phyloP scores from a whole-genome alignment of 92 coral and sea anemone species.

The Porites evermanni region DNA sequence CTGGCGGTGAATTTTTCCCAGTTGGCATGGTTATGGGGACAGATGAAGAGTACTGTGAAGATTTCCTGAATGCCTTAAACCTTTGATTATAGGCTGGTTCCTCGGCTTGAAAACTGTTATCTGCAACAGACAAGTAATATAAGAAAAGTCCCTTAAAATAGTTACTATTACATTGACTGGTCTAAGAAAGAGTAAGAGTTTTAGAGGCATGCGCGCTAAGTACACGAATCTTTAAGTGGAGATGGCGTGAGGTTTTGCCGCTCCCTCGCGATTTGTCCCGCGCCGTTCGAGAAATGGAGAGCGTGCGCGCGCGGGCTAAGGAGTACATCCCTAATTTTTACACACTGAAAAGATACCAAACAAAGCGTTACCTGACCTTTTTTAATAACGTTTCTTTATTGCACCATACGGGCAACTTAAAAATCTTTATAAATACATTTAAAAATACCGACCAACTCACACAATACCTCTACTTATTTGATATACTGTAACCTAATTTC shows the following conservation, averaged over 20 bases:
- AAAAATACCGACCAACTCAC: neutral
- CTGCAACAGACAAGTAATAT: conserved; percentile 30
- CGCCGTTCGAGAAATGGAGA: no score
- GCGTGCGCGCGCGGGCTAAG: no score
- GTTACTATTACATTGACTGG: no score
- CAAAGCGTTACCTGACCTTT: neutral
- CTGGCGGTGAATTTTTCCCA: conserved; percentile 70
- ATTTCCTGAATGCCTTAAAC: conserved; percentile 23
- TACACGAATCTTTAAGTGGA: no score
- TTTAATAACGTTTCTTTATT: conserved; percentile 2
- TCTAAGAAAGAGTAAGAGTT: no score
- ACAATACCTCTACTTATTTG: neutral
- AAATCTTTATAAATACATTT: conserved; percentile 31
- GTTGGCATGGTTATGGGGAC: conserved; percentile 84
- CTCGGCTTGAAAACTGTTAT: conserved; percentile 88
- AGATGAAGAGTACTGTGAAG: conserved; percentile 74
- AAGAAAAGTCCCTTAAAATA: no score
- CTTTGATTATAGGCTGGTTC: conserved; percentile 38
- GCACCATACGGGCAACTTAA: conserved; percentile 1
- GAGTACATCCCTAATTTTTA: no score
- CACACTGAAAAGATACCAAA: neutral
- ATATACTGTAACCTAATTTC: neutral
- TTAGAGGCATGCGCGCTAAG: no score
- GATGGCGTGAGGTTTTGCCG: no score
- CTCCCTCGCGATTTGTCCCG: no score